Conservation (phyloP, 1,140 invertebrate genomes). For the Anastatus disparis region DNA sequence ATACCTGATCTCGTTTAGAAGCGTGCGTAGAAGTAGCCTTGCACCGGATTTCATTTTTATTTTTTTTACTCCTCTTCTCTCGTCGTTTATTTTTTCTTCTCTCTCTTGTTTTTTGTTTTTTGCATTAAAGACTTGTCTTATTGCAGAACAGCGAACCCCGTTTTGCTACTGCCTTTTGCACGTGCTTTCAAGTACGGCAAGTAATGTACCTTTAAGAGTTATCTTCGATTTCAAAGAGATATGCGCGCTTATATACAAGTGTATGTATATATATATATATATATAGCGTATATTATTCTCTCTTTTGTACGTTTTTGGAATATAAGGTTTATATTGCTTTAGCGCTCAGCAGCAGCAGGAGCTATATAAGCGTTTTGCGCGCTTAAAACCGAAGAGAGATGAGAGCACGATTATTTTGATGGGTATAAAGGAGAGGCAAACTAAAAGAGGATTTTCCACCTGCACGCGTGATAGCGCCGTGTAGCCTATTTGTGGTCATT, state of each 20-base stretch:
- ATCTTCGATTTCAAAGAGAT: slow-evolving; percentile 23
- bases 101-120: too few species aligned
- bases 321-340: too few species aligned
- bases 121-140: not conserved
- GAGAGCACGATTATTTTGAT: slow-evolving; percentile 7
- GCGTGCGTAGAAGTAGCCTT: not conserved
- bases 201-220: not conserved
- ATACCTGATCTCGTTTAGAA: slow-evolving; percentile 41
- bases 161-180: not conserved
- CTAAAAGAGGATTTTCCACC: too few species aligned
- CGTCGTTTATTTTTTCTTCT: not conserved
- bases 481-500: not conserved
- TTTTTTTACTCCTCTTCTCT: slow-evolving; percentile 12
- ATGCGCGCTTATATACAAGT: too few species aligned
- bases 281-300: not conserved
- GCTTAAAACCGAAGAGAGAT: not conserved
- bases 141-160: not conserved
- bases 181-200: too few species aligned
- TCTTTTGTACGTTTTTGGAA: not conserved
- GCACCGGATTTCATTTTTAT: slow-evolving; percentile 35
- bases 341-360: too few species aligned
- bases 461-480: too few species aligned
- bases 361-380: too few species aligned
- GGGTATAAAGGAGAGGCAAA: too few species aligned
- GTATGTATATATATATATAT: too few species aligned